Evolutionary conservation across 1,140 invertebrate species (phyloP), one percentile per base, ranked within the genome.

Genomic region (Neoseiulus cucumeris): DNA sequence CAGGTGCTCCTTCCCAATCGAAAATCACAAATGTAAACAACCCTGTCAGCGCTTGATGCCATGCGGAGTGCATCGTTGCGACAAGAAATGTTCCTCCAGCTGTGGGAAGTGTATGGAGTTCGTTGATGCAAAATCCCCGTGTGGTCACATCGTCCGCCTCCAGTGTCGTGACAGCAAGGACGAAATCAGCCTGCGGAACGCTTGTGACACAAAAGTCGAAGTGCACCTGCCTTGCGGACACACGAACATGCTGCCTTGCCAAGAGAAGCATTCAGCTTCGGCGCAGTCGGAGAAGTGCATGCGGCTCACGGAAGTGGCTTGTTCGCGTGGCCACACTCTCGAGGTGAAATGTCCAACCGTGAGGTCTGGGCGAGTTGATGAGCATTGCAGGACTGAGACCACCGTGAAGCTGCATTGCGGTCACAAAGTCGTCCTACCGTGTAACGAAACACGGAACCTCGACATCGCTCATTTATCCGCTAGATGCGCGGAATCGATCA

Each of bases 41-140:
- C 5, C n/a, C 9, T 70, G 68, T 65, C 29, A 65, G 20, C 51
- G 41, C 17, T 29, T 42, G 22, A 42, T 71, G 12, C 6, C 1
- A 12, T 71, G 69, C 55, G 66, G 66, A n/a, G 4, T 39, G 4
- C 70, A 71, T 64, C 39, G 14, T 14, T 70, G 69, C 45, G 12
- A 17, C 22, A 70, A 66, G 7, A 30, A 2, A 17, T 70, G 70
- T 25, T 30, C 33, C 22, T 41, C 59, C 6, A 12, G 20, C 12
- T 70, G 67, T 30, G 20, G 33, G 30, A 51, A 45, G 42, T 70
- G 70, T 33, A 59, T 41, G 18, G 39, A 66, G 65, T 65, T 22
- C 29, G 25, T 69, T 2, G 33, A 1, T 9, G 14, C 39, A 41
- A 51, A 44, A 59, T 65, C 66, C 44, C 17, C n/a, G 12, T 71